phyloP scores from a whole-genome alignment of 2,113 vertebrate species.

The Isurus oxyrinchus region DNA sequence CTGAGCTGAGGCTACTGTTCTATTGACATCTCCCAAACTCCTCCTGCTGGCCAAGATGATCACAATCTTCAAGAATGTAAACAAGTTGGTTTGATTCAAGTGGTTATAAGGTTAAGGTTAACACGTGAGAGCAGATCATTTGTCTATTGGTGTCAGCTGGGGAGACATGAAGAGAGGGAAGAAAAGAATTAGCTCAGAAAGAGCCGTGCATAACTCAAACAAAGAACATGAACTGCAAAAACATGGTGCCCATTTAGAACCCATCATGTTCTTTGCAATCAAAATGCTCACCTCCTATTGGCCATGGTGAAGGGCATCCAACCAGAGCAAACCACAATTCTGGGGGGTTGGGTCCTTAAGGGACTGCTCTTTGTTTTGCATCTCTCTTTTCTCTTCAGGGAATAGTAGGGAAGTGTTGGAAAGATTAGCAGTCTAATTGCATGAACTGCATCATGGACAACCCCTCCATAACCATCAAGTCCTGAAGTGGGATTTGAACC shows the following conservation, averaged over 20 bases:
- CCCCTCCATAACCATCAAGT: too few species aligned
- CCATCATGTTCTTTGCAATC: not conserved
- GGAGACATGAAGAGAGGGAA: not conserved
- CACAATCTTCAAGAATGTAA: too few species aligned
- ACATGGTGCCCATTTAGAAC: not conserved
- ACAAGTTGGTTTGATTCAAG: too few species aligned
- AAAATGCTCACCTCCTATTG: constrained; percentile 79
- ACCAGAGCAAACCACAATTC: constrained; percentile 88
- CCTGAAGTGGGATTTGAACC: too few species aligned
- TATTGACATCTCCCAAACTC: not conserved
- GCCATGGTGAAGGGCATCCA: constrained; percentile 98
- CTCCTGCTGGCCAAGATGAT: too few species aligned
- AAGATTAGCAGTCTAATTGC: too few species aligned
- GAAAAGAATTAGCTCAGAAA: not conserved
- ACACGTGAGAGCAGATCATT: not conserved
- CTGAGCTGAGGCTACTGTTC: not conserved
- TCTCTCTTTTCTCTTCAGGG: too few species aligned
- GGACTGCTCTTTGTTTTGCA: constrained; percentile 47
- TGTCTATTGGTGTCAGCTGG: not conserved
- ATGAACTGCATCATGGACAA: too few species aligned
- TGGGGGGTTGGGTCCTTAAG: constrained; percentile 92
- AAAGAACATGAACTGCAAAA: not conserved
- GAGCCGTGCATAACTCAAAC: not conserved
- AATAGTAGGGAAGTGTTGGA: too few species aligned
- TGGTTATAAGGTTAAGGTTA: not conserved